Evolutionary conservation across 2,888 invertebrate species (phyloP).

Genomic region (Falcaria lacertinaria): DNA sequence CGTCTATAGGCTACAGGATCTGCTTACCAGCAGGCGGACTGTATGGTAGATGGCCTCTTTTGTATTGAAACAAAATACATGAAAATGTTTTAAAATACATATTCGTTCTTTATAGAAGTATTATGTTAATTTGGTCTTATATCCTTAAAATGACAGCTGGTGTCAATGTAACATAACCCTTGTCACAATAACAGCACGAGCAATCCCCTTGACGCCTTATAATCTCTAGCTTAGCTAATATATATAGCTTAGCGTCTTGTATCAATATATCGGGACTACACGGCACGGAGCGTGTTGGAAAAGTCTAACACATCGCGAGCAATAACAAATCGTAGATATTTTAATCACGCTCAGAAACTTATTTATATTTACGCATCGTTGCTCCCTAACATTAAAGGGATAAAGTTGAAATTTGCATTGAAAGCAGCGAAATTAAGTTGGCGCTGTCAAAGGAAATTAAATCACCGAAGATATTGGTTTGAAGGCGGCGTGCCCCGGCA

Average conservation of each 20-base stretch:
- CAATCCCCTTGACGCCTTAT: no score
- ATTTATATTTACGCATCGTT: not conserved
- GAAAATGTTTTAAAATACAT: no score
- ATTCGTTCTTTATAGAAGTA: no score
- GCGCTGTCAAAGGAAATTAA: constrained; percentile 34
- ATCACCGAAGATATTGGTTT: constrained; percentile 38
- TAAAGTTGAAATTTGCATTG: constrained; percentile 3
- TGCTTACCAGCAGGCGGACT: no score
- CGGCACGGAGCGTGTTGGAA: not conserved
- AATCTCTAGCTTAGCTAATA: no score
- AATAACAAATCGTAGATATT: constrained; percentile 4
- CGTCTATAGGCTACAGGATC: no score
- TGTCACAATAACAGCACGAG: no score
- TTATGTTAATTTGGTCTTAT: no score
- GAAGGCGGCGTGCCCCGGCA: constrained; percentile 34
- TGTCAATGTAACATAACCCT: no score
- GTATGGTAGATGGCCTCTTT: no score
- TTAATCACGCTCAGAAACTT: not conserved
- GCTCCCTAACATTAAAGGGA: not conserved
- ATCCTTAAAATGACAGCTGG: no score
- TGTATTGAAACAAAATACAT: no score
- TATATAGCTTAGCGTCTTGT: not conserved
- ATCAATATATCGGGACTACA: not conserved
- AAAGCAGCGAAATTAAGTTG: constrained; percentile 1
- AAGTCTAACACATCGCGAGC: not conserved